Base-by-base conservation (phyloP, 2,113 vertebrate genomes). In the Plectropomus leopardus region DNA sequence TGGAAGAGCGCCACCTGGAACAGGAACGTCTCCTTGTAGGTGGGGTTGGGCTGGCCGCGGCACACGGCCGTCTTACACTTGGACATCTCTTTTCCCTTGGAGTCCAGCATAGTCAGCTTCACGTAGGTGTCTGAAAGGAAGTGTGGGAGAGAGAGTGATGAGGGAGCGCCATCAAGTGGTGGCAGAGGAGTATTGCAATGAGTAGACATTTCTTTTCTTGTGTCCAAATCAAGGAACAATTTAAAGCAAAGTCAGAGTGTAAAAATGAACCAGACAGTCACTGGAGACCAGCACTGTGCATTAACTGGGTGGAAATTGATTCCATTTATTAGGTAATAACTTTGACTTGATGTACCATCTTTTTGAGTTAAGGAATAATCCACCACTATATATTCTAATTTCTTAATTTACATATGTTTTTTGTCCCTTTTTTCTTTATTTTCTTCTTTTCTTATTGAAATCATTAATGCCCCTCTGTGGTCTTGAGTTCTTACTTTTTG, bases 1-100 rank as follows among this genome's bases (percentile, higher is more conserved):
- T 99, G 98, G 93, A 99, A 99, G 5, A 99, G 95, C 0, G 98
- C 97, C 94, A 99, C 98, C 91, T 99, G 98, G 92, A 98, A 99
- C 73, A 98, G 92, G 24, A 99, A 99, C 3, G 97, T 99, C 89
- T 99, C 97, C 94, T 99, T 98, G 95, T 99, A 99, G 42, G 97
- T 94, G 8, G 98, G 98, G 88, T 97, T 97, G 36, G 97, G 97
- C 90, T 98, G 98, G 42, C 98, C 98, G 57, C 97, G 96, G 79
- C 97, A 97, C 82, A 97, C 94, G 0, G 97, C 98, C 7, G 98
- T 99, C 90, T 98, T 98, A 86, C 96, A 98, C 88, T 97, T 99
- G 93, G 97, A 98, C 97, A 99, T 99, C 94, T 98, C 97, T 85
- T 99, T 98, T 61, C 98, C 98, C 95, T 98, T 98, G 19, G 98